Evolutionary conservation across 2,888 invertebrate genomes (phyloP), one percentile per base, ranked within the genome.

Genomic region (Meganola albula): DNA sequence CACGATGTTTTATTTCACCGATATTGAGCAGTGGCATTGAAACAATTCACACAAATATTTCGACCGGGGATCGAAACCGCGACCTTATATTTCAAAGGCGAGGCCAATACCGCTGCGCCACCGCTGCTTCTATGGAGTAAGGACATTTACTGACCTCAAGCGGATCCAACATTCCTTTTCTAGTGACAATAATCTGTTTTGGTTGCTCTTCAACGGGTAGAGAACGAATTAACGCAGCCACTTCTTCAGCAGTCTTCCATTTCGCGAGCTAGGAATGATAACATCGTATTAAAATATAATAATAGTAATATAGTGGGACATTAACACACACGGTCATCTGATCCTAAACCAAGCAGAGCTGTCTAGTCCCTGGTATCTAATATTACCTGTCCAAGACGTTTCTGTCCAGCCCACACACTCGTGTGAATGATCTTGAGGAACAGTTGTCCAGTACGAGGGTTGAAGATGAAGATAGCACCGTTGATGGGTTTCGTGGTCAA

Each of bases 231-330:
- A 99, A 85, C 16, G 99, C 99, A 1, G 99, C 99, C 9, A 99
- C 99, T 93, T 99, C 99, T 87, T 99, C 99, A 29, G 99, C 99
- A 0, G 99, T 99, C 84, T 99, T 99, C 99, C 99, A 99, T 83
- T 99, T 99, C 6, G 99, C 99, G 78, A 99, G 88, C 89, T 93
- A 68, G 27, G 16, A 20, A 36, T n/a, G n/a, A n/a, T n/a, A n/a
- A n/a, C n/a, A n/a, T n/a, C n/a, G n/a, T n/a, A n/a, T n/a, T n/a
- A n/a, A n/a, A n/a, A n/a, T n/a, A n/a, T n/a, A n/a, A n/a, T n/a
- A n/a, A n/a, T n/a, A n/a, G n/a, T n/a, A n/a, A n/a, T n/a, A n/a
- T n/a, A n/a, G n/a, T n/a, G n/a, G n/a, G n/a, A n/a, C n/a, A n/a
- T n/a, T n/a, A n/a, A n/a, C n/a, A n/a, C n/a, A n/a, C n/a, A n/a